Percentiles rank a stretch among this genome's conserved stretches.
phyloP scores from a whole-genome alignment of 2,888 invertebrate genomes.

The Cantharis nigra region DNA sequence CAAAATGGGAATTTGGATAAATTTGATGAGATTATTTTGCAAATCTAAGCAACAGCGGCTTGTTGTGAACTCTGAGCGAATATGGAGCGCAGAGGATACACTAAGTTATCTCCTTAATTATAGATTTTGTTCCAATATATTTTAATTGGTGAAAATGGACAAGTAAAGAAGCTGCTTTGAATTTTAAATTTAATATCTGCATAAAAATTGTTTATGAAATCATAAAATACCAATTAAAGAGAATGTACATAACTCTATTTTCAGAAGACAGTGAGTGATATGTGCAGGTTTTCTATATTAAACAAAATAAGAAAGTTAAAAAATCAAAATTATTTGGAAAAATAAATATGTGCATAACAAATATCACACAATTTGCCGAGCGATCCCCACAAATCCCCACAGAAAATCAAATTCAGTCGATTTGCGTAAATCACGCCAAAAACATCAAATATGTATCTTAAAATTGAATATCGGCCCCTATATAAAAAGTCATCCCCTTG shows the following conservation, averaged over 20 bases:
- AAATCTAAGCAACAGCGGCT: not conserved
- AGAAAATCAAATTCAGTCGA: conserved; percentile 14
- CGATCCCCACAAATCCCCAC: conserved; percentile 13
- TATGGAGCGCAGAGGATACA: not conserved
- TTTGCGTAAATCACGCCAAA: conserved; percentile 28
- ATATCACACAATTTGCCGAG: conserved; percentile 13
- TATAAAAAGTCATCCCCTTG: conserved; percentile 23
- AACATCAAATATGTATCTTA: conserved; percentile 29
- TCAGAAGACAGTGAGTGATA: no score
- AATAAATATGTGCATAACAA: not conserved
- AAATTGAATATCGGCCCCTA: conserved; percentile 31
- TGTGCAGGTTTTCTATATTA: no score
- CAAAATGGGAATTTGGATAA: not conserved
- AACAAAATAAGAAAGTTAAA: no score
- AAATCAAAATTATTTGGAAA: not conserved
- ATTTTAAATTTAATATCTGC: not conserved
- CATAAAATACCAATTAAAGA: not conserved
- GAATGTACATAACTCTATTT: not conserved
- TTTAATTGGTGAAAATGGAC: no score
- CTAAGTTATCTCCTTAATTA: not conserved
- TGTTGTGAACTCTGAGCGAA: not conserved
- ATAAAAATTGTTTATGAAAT: not conserved
- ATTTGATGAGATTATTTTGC: not conserved
- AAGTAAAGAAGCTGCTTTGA: no score
- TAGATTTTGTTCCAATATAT: not conserved